phyloP scores from a whole-genome alignment of 2,113 vertebrate species.

The Plectropomus leopardus region DNA sequence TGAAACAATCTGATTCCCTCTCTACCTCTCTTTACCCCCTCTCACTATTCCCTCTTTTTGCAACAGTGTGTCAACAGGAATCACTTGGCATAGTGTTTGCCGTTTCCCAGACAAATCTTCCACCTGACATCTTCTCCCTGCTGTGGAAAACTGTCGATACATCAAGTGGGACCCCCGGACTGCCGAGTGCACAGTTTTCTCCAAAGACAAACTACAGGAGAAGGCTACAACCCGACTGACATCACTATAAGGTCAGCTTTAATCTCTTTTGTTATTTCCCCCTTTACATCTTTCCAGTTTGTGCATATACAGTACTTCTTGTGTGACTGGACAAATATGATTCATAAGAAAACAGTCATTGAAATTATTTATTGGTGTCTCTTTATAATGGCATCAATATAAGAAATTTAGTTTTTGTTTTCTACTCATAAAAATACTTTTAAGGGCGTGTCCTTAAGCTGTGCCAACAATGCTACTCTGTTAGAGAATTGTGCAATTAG shows the following conservation, averaged over 20 bases:
- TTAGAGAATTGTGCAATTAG: neutral
- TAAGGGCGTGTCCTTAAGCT: neutral
- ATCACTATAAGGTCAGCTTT: constrained; percentile 74
- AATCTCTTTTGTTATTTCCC: neutral
- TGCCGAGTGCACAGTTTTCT: constrained; percentile 6
- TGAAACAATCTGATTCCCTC: constrained; percentile 77
- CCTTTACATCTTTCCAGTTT: neutral
- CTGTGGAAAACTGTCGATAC: constrained; percentile 29
- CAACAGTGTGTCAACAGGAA: constrained; percentile 63
- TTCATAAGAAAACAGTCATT: neutral
- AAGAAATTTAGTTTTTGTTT: neutral
- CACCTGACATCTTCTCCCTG: constrained; percentile 30
- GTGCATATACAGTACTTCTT: neutral
- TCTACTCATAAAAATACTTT: neutral
- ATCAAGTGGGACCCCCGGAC: constrained; percentile 37
- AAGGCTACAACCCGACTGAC: constrained; percentile 21
- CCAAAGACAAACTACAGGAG: neutral
- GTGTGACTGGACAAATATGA: neutral
- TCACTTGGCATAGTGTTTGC: constrained; percentile 60
- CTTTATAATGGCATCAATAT: neutral
- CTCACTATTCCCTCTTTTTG: constrained; percentile 52
- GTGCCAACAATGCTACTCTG: neutral
- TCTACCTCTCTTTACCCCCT: constrained; percentile 58
- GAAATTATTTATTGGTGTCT: neutral
- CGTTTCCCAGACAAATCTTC: constrained; percentile 50